Percentiles rank a stretch among this genome's conserved stretches.
phyloP scores from a whole-genome alignment of 1,140 invertebrate genomes.

The Meloidogyne chitwoodi region DNA sequence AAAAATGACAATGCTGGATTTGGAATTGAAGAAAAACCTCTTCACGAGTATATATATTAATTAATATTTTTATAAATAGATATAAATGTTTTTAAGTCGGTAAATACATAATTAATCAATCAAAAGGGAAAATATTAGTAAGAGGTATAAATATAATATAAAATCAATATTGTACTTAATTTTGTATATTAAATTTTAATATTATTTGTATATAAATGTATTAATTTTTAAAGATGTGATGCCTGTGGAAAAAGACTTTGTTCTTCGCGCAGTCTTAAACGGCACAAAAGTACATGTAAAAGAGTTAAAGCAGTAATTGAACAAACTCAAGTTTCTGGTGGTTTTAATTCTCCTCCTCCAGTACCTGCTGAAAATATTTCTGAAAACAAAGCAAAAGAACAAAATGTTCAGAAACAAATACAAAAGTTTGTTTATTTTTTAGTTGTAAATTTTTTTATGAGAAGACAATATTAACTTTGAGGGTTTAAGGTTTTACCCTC shows the following conservation, averaged over 20 bases:
- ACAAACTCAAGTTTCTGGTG: neutral
- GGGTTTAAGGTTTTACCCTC: no score
- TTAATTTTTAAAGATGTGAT: constrained; percentile 5
- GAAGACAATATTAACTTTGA: no score
- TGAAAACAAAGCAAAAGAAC: neutral
- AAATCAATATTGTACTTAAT: no score
- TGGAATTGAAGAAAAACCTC: neutral
- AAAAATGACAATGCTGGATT: neutral
- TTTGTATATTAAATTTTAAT: neutral
- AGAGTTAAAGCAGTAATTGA: neutral
- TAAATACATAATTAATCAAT: no score
- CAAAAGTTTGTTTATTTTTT: neutral
- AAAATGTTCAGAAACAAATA: neutral
- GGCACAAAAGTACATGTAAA: constrained; percentile 18
- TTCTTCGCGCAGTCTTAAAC: constrained; percentile 17
- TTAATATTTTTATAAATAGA: no score
- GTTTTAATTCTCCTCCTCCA: neutral
- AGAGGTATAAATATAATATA: no score
- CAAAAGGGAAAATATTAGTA: no score
- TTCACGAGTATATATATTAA: neutral
- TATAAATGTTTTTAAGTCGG: no score
- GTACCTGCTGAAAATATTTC: neutral
- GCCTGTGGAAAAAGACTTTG: constrained; percentile 2
- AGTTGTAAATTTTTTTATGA: no score
- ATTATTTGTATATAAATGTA: neutral